These are phyloP conservation scores for Pseudomyrmex gracilis DNA, from an alignment of 1,140 invertebrate species.

Conservation along the genomic window DNA sequence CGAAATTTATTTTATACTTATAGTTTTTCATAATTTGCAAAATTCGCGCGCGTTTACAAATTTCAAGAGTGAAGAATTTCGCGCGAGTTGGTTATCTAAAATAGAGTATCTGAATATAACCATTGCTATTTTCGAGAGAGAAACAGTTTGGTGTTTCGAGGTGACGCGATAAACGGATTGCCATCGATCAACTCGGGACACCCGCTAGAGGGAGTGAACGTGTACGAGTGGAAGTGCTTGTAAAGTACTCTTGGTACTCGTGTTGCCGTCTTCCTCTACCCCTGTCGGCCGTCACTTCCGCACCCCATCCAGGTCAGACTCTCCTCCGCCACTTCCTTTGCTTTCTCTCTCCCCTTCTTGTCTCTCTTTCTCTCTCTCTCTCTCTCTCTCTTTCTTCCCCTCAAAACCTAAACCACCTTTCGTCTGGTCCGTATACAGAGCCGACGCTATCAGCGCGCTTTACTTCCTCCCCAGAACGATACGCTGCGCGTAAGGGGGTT, in stretches of 20 bases:
- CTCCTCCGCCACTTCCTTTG: conserved; percentile 61
- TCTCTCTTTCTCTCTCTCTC: conserved; percentile 9
- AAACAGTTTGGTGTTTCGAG: conserved; percentile 25
- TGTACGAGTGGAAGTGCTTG: conserved; percentile 59
- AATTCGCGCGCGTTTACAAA: not conserved
- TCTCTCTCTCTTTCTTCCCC: conserved; percentile 47
- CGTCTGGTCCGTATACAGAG: conserved; percentile 62
- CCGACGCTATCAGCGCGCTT: conserved; percentile 64
- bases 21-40: not conserved
- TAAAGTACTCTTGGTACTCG: conserved; percentile 68
- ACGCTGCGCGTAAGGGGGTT: conserved; percentile 31
- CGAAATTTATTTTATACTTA: not conserved
- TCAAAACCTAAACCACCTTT: conserved; percentile 71
- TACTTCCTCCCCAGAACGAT: conserved; percentile 49
- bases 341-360: conserved; percentile 31
- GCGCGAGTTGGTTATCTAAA: not conserved
- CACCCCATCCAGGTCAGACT: conserved; percentile 65
- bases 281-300: conserved; percentile 59
- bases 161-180: conserved; percentile 55
- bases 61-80: not conserved
- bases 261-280: conserved; percentile 70
- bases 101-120: not conserved
- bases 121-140: conserved; percentile 25
- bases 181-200: conserved; percentile 61
- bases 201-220: conserved; percentile 63